phyloP scores from a whole-genome alignment of 2,113 vertebrate genomes.

The Parus major region DNA sequence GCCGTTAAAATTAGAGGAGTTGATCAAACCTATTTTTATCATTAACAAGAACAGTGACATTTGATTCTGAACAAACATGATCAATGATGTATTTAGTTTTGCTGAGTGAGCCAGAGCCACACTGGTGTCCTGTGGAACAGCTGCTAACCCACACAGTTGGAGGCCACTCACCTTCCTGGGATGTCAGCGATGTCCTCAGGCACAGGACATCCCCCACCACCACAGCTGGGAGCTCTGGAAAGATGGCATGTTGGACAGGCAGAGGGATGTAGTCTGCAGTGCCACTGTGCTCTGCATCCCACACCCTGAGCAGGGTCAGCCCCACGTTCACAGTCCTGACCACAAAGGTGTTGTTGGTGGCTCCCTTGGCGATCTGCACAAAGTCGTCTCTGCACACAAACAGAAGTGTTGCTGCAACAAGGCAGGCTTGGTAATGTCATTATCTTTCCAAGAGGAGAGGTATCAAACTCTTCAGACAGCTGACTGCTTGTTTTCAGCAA shows the following conservation, averaged over 20 bases:
- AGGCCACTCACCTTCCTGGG: conserved; percentile 78
- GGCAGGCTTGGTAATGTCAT: neutral
- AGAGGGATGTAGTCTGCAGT: conserved; percentile 86
- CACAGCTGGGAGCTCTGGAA: conserved; percentile 70
- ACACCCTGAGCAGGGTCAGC: conserved; percentile 87
- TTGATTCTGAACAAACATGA: conserved; percentile 3
- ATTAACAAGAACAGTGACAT: conserved; percentile 33
- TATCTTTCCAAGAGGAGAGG: neutral
- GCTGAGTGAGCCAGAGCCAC: neutral
- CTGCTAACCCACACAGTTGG: neutral
- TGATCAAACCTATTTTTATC: conserved; percentile 29
- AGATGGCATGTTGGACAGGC: conserved; percentile 86
- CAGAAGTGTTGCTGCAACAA: neutral
- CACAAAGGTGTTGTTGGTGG: conserved; percentile 81
- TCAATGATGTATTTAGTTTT: conserved; percentile 12
- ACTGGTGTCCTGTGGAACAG: neutral
- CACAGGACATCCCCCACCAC: conserved; percentile 91
- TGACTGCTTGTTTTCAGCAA: neutral
- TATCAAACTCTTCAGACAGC: neutral
- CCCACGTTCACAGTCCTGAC: conserved; percentile 86
- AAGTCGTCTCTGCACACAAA: conserved; percentile 86
- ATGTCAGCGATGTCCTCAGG: conserved; percentile 74
- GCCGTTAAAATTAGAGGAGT: neutral
- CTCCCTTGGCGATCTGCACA: conserved; percentile 86
- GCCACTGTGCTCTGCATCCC: conserved; percentile 80